phyloP scores from a whole-genome alignment of 2,888 invertebrate species.

The Diaperis boleti region DNA sequence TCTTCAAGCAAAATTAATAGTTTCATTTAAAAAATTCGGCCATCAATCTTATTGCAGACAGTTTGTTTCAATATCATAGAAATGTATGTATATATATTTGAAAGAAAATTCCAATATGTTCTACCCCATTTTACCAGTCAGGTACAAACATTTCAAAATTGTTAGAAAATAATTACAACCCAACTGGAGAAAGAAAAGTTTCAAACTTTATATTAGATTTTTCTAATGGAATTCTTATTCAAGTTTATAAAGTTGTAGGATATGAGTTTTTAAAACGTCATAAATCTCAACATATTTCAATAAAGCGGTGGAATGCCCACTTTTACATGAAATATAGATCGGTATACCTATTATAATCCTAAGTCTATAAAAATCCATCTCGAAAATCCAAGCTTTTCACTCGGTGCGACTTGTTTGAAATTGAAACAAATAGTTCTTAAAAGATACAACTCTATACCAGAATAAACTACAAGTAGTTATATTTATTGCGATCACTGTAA shows the following conservation, averaged over 20 bases:
- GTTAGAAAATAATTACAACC: slow-evolving; percentile 7
- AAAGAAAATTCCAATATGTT: too few relatives aligned
- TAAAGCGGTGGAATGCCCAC: slow-evolving; percentile 22
- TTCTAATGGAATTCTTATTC: slow-evolving; percentile 32
- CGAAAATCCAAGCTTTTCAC: background rate
- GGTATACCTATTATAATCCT: slow-evolving; percentile 4
- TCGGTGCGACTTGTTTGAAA: slow-evolving; percentile 1
- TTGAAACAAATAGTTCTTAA: slow-evolving; percentile 6
- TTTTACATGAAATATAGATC: slow-evolving; percentile 18
- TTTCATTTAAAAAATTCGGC: too few relatives aligned
- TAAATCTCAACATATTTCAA: slow-evolving; percentile 34
- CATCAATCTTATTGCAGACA: too few relatives aligned
- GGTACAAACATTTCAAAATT: background rate
- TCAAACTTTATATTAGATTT: slow-evolving; percentile 30
- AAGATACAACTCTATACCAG: background rate
- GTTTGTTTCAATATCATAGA: too few relatives aligned
- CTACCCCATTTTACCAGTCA: too few relatives aligned
- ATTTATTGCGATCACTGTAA: background rate
- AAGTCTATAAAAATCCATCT: slow-evolving; percentile 15
- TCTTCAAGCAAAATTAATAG: too few relatives aligned
- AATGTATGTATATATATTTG: background rate
- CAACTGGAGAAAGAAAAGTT: background rate
- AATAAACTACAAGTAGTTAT: background rate
- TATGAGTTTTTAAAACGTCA: slow-evolving; percentile 31
- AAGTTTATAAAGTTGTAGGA: slow-evolving; percentile 32